Evolutionary conservation across 2,113 vertebrate genomes (phyloP).

Genomic region (Isichthys henryi): DNA sequence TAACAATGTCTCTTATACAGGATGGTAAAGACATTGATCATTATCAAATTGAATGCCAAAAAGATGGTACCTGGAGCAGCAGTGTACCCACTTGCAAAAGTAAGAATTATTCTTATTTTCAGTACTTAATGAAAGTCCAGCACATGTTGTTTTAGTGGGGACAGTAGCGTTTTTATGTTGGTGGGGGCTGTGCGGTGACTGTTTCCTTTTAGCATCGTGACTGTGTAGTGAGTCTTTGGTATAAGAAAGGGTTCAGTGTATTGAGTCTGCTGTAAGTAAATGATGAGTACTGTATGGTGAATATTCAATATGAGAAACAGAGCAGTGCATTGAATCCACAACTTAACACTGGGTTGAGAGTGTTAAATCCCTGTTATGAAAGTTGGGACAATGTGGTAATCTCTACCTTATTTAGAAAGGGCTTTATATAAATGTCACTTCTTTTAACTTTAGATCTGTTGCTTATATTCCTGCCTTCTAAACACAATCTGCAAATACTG

Average conservation of each 20-base stretch:
- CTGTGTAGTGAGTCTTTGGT: neutral
- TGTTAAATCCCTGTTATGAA: neutral
- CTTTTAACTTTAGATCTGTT: constrained; percentile 6
- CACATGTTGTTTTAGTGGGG: neutral
- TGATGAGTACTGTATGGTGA: neutral
- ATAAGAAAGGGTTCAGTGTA: neutral
- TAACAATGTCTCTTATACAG: constrained; percentile 48
- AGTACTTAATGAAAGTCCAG: neutral
- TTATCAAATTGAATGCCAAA: constrained; percentile 74
- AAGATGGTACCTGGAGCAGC: constrained; percentile 79
- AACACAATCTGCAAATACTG: constrained; percentile 34
- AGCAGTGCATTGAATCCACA: neutral
- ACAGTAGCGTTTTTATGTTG: neutral
- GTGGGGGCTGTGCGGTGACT: neutral
- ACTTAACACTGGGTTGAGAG: neutral
- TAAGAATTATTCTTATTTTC: constrained; percentile 55
- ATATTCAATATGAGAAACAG: neutral
- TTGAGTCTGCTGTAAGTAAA: neutral
- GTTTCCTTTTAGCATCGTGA: neutral
- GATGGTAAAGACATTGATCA: constrained; percentile 65
- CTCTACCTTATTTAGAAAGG: neutral
- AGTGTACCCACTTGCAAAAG: constrained; percentile 72
- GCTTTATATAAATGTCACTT: neutral
- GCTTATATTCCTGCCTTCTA: constrained; percentile 25
- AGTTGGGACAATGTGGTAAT: neutral